Evolutionary conservation across 2,113 vertebrate genomes (phyloP).

Genomic region (Actenoides hombroni): DNA sequence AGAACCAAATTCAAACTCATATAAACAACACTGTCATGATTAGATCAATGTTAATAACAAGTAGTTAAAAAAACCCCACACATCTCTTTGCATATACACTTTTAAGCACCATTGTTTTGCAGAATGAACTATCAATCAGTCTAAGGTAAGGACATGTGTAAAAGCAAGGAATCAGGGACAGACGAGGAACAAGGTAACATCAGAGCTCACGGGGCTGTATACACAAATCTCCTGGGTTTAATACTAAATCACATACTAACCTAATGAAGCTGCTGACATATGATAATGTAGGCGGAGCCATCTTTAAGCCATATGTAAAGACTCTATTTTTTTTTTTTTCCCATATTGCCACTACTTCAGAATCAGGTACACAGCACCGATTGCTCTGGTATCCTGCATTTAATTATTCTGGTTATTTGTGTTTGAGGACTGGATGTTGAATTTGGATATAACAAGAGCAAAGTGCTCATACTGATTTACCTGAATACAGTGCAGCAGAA

Average conservation of each 20-base stretch:
- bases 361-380: fast-evolving
- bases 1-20: background rate
- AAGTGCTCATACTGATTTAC: background rate
- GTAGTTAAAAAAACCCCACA: background rate
- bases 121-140: background rate
- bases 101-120: background rate
- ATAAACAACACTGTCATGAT: background rate
- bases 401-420: background rate
- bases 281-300: fast-evolving
- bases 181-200: background rate
- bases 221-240: background rate
- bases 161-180: background rate
- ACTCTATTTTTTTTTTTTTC: no score
- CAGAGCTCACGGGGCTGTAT: background rate
- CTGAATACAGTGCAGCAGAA: background rate
- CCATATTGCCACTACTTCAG: background rate
- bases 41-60: background rate
- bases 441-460: background rate
- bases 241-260: background rate
- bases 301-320: background rate
- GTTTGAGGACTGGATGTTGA: background rate
- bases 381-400: background rate
- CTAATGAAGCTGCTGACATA: background rate
- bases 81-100: background rate
- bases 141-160: background rate